phyloP scores from a whole-genome alignment of 2,888 invertebrate species.

The Ophion slaviceki region DNA sequence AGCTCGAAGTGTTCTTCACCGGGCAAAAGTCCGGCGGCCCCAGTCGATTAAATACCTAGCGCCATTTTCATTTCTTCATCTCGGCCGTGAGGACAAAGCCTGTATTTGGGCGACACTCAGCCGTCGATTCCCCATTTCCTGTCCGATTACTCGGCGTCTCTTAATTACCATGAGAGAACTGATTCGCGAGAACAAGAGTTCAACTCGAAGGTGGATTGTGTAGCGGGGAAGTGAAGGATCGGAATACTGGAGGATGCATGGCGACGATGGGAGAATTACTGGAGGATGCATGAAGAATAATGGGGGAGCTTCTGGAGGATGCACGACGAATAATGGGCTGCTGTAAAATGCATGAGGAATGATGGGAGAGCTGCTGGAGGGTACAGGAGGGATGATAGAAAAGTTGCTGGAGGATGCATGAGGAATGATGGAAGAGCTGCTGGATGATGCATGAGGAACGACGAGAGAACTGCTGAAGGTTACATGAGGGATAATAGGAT shows the following conservation, averaged over 20 bases:
- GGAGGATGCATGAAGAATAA: background rate
- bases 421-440: too few species aligned
- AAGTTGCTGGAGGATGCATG: too few species aligned
- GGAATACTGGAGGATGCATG: background rate
- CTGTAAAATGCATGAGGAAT: too few species aligned
- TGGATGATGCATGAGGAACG: too few species aligned
- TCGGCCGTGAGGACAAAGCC: conserved; percentile 16
- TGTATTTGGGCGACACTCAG: conserved; percentile 1
- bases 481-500: too few species aligned
- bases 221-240: background rate
- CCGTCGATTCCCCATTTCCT: conserved; percentile 24
- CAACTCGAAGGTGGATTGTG: background rate
- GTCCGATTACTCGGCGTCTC: conserved; percentile 24
- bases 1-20: conserved; percentile 28
- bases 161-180: conserved; percentile 24
- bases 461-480: too few species aligned
- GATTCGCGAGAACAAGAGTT: background rate
- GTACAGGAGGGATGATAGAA: too few species aligned
- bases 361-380: too few species aligned
- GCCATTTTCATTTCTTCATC: conserved; percentile 42
- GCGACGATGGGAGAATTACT: background rate
- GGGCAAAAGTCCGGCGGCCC: conserved; percentile 39
- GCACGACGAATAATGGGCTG: too few species aligned
- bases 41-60: conserved; percentile 64
- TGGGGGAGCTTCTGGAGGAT: too few species aligned